Evolutionary conservation across 2,797 vertebrate species (phyloP), one percentile per base, ranked within the genome.

Genomic region (Sebastolobus altivelis): DNA sequence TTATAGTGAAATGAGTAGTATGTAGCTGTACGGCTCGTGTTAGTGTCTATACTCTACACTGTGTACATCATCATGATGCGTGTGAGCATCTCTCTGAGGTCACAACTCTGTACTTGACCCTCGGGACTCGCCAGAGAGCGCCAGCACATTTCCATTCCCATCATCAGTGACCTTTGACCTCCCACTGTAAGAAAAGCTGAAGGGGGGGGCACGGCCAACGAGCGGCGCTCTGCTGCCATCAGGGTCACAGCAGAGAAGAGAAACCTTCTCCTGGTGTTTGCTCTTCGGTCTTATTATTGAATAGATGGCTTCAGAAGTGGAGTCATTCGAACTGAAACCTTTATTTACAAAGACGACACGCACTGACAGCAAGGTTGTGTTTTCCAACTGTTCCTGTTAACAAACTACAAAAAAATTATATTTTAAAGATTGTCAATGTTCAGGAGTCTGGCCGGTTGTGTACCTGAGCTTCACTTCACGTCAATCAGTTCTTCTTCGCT

Each of bases 131-230:
- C 65, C 52, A 52, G 8, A 59, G 38, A 76, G 65, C 1, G 20
- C 37, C 68, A 27, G 63, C 67, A 52, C 35, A 63, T 77, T 27
- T 71, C 59, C 12, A 22, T 83, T 22, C 66, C 59, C 12, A 22
- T 83, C 72, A 63, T 52, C 52, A 3, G 54, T 70, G 77, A 80
- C 73, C 84, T 84, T 52, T 84, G 82, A 88, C 81, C 84, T 84
- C 63, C 61, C 25, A 22, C 63, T 65, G 65, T 61, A 5, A 62
- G 68, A 72, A 13, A 56, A 62, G 67, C 77, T 4, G 18, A 18
- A 40, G 56, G 76, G 27, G 27, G 25, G 49, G 31, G 31, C 52
- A 4, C 52, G 2, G 20, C 12, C 25, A 29, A 27, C 4, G 61
- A 60, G 46, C 58, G 52, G n/a, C 6, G 20, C 61, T 35, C 16